Conservation (phyloP, 1,140 invertebrate genomes). For the Spodoptera frugiperda region DNA sequence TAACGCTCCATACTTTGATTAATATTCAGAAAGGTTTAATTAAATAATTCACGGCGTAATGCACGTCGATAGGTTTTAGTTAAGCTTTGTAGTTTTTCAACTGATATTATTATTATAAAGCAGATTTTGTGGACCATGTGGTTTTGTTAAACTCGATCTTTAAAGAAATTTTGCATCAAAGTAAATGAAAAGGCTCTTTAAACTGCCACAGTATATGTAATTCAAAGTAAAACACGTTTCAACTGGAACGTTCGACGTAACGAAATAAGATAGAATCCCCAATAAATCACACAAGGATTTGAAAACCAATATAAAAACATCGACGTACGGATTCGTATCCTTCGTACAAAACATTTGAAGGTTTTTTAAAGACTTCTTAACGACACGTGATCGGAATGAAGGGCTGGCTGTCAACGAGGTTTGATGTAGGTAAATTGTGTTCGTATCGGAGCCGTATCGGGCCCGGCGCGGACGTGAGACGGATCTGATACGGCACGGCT, state of each 20-base stretch:
- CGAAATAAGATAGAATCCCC: neutral
- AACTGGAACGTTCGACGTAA: neutral
- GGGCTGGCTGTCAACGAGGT: conserved; percentile 56
- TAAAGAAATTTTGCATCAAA: no score
- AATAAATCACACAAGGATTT: conserved; percentile 3
- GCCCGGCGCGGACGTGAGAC: conserved; percentile 39
- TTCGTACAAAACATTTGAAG: conserved; percentile 20
- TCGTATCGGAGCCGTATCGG: conserved; percentile 44
- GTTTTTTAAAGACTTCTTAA: conserved; percentile 55
- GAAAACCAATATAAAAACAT: conserved; percentile 24
- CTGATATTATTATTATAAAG: no score
- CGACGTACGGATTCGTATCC: neutral
- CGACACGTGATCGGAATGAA: conserved; percentile 51
- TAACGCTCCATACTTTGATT: conserved; percentile 1
- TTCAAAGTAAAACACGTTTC: no score
- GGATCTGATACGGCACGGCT: conserved; percentile 7
- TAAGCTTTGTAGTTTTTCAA: no score
- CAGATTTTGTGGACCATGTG: no score
- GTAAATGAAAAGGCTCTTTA: no score
- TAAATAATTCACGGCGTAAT: no score
- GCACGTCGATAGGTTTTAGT: no score
- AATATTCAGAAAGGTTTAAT: conserved; percentile 2
- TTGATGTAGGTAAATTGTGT: conserved; percentile 73
- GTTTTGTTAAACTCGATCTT: no score
- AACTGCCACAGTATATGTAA: no score